phyloP scores from a whole-genome alignment of 2,797 vertebrate species.

The Mus spretus region DNA sequence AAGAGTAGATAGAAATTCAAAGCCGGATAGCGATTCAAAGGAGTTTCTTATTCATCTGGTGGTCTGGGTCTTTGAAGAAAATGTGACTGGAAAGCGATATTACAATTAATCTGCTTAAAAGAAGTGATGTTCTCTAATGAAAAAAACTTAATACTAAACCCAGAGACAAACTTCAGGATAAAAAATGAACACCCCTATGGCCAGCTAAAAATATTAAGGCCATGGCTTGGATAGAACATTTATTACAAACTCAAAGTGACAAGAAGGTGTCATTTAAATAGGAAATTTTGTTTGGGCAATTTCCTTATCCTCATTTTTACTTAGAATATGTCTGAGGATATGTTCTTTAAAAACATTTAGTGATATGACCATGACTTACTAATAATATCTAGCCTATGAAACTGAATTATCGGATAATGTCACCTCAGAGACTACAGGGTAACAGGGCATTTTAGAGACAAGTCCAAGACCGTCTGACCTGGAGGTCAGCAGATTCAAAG shows the following conservation, averaged over 20 bases:
- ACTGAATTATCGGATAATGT: not conserved
- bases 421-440: not conserved
- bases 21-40: slow-evolving; percentile 89
- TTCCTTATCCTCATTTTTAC: not conserved
- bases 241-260: not conserved
- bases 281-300: slow-evolving; percentile 1
- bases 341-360: slow-evolving; percentile 53
- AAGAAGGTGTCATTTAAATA: not conserved
- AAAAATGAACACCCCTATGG: slow-evolving; percentile 11
- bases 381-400: not conserved
- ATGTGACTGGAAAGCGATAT: slow-evolving; percentile 87
- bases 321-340: not conserved
- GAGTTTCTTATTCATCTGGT: slow-evolving; percentile 86
- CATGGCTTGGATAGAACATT: not conserved
- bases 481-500: not conserved
- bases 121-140: slow-evolving; percentile 78
- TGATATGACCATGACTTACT: not conserved
- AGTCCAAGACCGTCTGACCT: not conserved
- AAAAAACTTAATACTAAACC: slow-evolving; percentile 69
- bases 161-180: slow-evolving; percentile 67
- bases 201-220: not conserved
- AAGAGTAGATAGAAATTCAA: slow-evolving; percentile 87
- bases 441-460: not conserved
- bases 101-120: slow-evolving; percentile 85
- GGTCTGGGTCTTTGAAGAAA: slow-evolving; percentile 87